Evolutionary conservation across 2,797 vertebrate genomes (phyloP).

Genomic region (Lutjanus campechanus): DNA sequence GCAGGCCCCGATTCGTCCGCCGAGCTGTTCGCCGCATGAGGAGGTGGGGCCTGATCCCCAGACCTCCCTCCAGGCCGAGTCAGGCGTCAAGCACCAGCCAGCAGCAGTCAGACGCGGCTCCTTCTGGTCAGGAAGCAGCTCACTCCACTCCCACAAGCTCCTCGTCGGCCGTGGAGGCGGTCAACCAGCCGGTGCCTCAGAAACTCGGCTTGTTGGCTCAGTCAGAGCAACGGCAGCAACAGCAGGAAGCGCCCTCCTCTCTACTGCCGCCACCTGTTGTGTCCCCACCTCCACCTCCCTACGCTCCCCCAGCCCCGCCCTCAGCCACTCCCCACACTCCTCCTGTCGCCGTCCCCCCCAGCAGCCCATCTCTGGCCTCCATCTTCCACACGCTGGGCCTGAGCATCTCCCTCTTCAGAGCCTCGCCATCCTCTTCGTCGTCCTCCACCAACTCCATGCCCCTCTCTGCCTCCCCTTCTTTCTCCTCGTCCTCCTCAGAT

Average conservation of each 20-base stretch:
- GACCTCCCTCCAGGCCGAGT: conserved; percentile 76
- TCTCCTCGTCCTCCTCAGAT: conserved; percentile 83
- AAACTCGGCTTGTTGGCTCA: conserved; percentile 79
- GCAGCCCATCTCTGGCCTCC: conserved; percentile 85
- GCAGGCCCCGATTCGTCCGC: conserved; percentile 85
- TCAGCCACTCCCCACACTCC: conserved; percentile 44
- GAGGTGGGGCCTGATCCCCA: conserved; percentile 86
- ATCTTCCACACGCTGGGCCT: conserved; percentile 85
- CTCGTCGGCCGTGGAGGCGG: conserved; percentile 74
- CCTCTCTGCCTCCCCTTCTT: conserved; percentile 82
- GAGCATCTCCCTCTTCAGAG: conserved; percentile 84
- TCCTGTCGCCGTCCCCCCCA: conserved; percentile 70
- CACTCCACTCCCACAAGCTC: conserved; percentile 67
- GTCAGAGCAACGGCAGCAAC: conserved; percentile 69
- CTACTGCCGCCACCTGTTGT: background rate
- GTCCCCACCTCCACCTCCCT: conserved; percentile 67
- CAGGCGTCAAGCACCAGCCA: conserved; percentile 71
- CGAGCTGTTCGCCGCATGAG: conserved; percentile 86
- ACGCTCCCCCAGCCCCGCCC: conserved; percentile 65
- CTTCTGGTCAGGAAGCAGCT: conserved; percentile 63
- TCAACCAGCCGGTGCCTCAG: conserved; percentile 82
- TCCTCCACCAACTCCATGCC: conserved; percentile 77
- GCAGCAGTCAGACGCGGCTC: conserved; percentile 73
- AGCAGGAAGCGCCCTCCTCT: conserved; percentile 34
- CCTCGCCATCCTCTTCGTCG: conserved; percentile 73